Percentiles rank a stretch among this genome's conserved stretches.
phyloP scores from a whole-genome alignment of 2,113 vertebrate species.

The Electrona antarctica region DNA sequence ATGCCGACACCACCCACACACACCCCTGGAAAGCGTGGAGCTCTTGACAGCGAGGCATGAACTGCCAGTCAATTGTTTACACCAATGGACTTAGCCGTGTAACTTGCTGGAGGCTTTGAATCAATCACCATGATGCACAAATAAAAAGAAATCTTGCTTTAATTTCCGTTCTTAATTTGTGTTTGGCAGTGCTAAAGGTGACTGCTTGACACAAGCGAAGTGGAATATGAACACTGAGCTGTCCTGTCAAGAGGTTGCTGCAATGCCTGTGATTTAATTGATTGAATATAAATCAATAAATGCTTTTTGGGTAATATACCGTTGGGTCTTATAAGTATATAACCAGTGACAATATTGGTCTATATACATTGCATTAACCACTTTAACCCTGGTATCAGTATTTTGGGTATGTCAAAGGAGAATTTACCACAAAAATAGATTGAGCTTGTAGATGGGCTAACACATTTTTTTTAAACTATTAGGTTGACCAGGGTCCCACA shows the following conservation, averaged over 20 bases:
- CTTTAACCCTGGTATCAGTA: too few relatives aligned
- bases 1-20: conserved; percentile 43
- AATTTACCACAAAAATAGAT: too few relatives aligned
- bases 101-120: conserved; percentile 62
- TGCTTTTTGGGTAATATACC: background rate
- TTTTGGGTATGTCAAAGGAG: too few relatives aligned
- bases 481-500: too few relatives aligned
- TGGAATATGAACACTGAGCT: background rate
- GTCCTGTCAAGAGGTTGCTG: background rate
- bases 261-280: background rate
- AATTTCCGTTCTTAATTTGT: conserved; percentile 30
- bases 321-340: too few relatives aligned
- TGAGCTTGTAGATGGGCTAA: too few relatives aligned
- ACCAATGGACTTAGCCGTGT: conserved; percentile 61
- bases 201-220: background rate
- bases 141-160: conserved; percentile 68
- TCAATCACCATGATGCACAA: conserved; percentile 64
- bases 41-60: conserved; percentile 42
- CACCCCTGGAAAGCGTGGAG: conserved; percentile 18
- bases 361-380: too few relatives aligned
- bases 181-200: conserved; percentile 11
- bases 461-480: too few relatives aligned
- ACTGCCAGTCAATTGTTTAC: conserved; percentile 69
- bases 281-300: background rate
- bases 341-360: too few relatives aligned